Conservation (phyloP, 1,140 invertebrate species). For the Triops longicaudatus region DNA sequence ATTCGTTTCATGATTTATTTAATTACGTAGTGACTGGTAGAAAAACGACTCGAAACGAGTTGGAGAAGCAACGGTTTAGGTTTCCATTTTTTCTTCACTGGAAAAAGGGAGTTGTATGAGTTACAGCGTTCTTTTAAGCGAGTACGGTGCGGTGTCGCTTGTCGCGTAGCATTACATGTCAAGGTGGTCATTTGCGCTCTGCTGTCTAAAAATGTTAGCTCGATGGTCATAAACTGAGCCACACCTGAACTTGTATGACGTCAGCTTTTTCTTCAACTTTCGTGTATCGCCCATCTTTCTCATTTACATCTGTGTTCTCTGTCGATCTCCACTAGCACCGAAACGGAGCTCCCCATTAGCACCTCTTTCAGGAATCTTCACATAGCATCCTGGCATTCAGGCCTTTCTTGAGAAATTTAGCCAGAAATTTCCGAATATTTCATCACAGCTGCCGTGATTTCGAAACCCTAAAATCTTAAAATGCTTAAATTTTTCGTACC, state of each 20-base stretch:
- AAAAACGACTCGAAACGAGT: too few relatives aligned
- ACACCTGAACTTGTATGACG: constrained; percentile 15
- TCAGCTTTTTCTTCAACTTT: not conserved
- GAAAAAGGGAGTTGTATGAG: too few relatives aligned
- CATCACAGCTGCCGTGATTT: too few relatives aligned
- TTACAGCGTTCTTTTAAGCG: not conserved
- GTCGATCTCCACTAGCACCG: not conserved
- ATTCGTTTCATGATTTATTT: too few relatives aligned
- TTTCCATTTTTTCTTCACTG: too few relatives aligned
- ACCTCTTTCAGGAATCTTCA: not conserved
- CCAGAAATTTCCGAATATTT: too few relatives aligned
- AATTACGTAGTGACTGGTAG: too few relatives aligned
- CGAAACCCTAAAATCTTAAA: too few relatives aligned
- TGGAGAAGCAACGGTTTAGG: too few relatives aligned
- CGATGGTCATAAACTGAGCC: not conserved
- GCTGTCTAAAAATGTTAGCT: not conserved
- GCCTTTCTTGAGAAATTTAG: too few relatives aligned
- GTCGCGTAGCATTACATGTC: constrained; percentile 5
- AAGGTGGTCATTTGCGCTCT: constrained; percentile 5
- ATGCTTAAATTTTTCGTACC: too few relatives aligned
- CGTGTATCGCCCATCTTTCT: not conserved
- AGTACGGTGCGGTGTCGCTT: not conserved
- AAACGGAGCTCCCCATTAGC: not conserved
- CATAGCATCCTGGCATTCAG: too few relatives aligned
- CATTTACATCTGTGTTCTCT: not conserved